Evolutionary conservation across 2,797 vertebrate genomes (phyloP).

Genomic region (Leucoraja ocellata): DNA sequence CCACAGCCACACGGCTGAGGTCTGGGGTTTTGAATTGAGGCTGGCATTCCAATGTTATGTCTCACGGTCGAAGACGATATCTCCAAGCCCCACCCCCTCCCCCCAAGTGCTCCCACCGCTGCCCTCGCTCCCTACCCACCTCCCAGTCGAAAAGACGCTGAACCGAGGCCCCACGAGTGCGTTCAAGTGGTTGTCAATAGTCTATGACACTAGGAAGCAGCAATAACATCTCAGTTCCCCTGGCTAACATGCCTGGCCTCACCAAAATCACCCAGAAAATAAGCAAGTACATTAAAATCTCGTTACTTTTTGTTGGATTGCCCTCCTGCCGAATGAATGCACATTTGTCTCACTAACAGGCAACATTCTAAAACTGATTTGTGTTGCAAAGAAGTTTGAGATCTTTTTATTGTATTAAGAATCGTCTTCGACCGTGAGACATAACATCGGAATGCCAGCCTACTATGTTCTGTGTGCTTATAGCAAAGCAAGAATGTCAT

Average conservation of each 20-base stretch:
- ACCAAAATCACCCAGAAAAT: not conserved
- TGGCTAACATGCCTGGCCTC: not conserved
- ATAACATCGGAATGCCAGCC: too few species aligned
- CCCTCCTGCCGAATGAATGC: not conserved
- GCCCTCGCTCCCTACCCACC: not conserved
- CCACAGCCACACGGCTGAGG: not conserved
- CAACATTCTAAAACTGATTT: not conserved
- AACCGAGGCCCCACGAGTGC: not conserved
- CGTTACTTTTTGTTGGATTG: not conserved
- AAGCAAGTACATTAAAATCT: constrained; percentile 19
- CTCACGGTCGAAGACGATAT: not conserved
- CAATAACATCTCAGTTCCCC: not conserved
- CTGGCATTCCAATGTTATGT: not conserved
- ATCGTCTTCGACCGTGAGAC: too few species aligned
- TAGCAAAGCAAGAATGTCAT: too few species aligned
- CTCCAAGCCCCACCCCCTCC: not conserved
- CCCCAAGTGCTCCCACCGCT: not conserved
- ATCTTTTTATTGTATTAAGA: not conserved
- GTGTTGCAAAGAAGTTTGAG: not conserved
- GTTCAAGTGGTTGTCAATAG: not conserved
- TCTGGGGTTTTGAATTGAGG: not conserved
- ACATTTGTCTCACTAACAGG: not conserved
- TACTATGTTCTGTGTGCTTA: too few species aligned
- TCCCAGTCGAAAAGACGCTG: not conserved
- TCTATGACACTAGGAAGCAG: not conserved